phyloP scores from a whole-genome alignment of 2,113 vertebrate genomes.

The Gulo gulo region DNA sequence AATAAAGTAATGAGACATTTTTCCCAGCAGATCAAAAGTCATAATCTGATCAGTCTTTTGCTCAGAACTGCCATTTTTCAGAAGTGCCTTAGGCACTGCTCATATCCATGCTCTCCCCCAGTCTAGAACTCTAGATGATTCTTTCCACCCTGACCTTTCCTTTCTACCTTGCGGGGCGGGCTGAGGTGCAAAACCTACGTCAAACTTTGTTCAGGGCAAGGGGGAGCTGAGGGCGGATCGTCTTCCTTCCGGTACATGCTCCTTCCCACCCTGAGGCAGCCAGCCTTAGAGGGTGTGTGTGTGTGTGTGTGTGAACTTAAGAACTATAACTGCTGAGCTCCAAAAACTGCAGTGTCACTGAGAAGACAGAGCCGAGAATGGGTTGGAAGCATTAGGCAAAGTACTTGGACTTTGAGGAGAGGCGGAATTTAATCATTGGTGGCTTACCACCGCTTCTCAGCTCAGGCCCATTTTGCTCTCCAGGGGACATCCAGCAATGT shows the following conservation, averaged over 20 bases:
- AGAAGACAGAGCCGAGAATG: background rate
- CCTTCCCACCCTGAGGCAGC: background rate
- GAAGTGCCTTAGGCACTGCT: background rate
- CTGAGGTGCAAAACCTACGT: background rate
- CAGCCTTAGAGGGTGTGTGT: background rate
- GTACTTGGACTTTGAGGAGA: background rate
- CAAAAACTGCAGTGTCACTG: background rate
- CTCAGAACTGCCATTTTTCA: background rate
- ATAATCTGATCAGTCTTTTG: background rate
- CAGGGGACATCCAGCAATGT: background rate
- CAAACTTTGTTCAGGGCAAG: background rate
- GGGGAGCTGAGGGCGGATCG: background rate
- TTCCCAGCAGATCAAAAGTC: background rate
- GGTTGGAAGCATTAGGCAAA: background rate
- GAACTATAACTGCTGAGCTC: background rate
- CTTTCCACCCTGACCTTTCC: background rate
- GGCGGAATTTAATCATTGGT: background rate
- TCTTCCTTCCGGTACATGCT: no score
- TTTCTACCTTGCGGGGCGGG: background rate
- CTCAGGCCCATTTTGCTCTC: background rate
- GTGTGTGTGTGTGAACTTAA: background rate
- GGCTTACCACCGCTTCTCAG: background rate
- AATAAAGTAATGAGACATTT: background rate
- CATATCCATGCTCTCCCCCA: no score
- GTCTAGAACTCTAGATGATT: background rate